phyloP scores from a whole-genome alignment of 2,797 vertebrate genomes.

The Simalia tracyae region DNA sequence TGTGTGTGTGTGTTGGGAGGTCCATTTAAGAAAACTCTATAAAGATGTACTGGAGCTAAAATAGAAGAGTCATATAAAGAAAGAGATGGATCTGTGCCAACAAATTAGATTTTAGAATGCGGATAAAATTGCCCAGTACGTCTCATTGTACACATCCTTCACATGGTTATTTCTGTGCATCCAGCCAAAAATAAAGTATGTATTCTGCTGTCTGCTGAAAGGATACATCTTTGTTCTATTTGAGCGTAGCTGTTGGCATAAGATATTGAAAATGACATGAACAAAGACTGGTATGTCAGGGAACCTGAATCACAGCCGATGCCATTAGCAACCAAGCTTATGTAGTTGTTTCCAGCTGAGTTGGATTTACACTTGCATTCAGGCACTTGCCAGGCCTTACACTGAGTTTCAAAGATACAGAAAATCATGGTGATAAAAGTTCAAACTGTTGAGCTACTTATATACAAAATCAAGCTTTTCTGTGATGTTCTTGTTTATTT shows the following conservation, averaged over 20 bases:
- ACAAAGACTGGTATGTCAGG: constrained; percentile 15
- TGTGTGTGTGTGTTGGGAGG: background rate
- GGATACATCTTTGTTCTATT: constrained; percentile 18
- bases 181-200: constrained; percentile 22
- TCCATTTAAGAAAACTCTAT: background rate
- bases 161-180: background rate
- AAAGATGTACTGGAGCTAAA: background rate
- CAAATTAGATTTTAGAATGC: background rate
- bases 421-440: constrained; percentile 62
- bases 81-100: constrained; percentile 9
- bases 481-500: constrained; percentile 45
- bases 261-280: constrained; percentile 21
- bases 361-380: constrained; percentile 52
- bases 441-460: constrained; percentile 52
- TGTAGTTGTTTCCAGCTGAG: constrained; percentile 50
- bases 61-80: constrained; percentile 11
- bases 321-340: constrained; percentile 17
- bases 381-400: constrained; percentile 50
- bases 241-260: constrained; percentile 17
- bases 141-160: background rate
- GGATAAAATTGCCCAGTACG: background rate
- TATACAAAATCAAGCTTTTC: constrained; percentile 46
- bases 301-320: constrained; percentile 29
- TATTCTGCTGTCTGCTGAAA: constrained; percentile 8
- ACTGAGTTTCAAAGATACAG: constrained; percentile 57